These are phyloP conservation scores for Trichogramma evanescens DNA, from an alignment of 2,888 invertebrate species.

Conservation along the genomic window DNA sequence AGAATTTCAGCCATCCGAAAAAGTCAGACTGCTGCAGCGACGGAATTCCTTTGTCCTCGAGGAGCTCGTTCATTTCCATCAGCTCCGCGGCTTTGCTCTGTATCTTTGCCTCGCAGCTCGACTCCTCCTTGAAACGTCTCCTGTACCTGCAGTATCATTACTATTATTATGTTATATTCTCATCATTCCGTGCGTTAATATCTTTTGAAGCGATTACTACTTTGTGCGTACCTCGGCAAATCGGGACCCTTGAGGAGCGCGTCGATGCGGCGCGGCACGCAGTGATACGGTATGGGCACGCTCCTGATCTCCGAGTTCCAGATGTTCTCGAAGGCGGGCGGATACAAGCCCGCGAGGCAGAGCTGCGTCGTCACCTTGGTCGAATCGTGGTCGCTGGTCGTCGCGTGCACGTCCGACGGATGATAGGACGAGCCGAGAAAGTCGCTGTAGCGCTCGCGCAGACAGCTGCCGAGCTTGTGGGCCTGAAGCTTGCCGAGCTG, in stretches of 20 bases:
- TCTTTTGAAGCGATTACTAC: neutral
- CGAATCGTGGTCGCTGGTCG: slow-evolving; percentile 62
- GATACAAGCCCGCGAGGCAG: slow-evolving; percentile 61
- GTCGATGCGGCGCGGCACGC: neutral
- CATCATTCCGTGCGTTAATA: neutral
- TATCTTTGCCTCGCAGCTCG: slow-evolving; percentile 7
- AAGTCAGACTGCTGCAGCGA: neutral
- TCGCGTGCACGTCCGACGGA: slow-evolving; percentile 37
- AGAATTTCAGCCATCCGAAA: neutral
- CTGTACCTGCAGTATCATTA: slow-evolving; percentile 19
- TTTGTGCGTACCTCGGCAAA: neutral
- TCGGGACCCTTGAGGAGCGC: neutral
- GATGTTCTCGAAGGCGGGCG: slow-evolving; percentile 50
- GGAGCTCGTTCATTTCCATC: slow-evolving; percentile 15
- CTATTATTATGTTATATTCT: too few relatives aligned
- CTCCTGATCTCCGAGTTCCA: slow-evolving; percentile 55
- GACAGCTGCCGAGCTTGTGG: slow-evolving; percentile 47
- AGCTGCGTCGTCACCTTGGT: slow-evolving; percentile 66
- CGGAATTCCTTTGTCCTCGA: slow-evolving; percentile 11
- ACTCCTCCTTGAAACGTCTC: slow-evolving; percentile 14
- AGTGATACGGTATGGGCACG: slow-evolving; percentile 53
- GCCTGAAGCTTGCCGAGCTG: slow-evolving; percentile 52
- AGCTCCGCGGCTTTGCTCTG: slow-evolving; percentile 8
- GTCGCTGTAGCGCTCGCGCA: slow-evolving; percentile 47
- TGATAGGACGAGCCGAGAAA: slow-evolving; percentile 48